Evolutionary conservation across 2,888 invertebrate species (phyloP).

Genomic region (Trileptium ribeirensis): DNA sequence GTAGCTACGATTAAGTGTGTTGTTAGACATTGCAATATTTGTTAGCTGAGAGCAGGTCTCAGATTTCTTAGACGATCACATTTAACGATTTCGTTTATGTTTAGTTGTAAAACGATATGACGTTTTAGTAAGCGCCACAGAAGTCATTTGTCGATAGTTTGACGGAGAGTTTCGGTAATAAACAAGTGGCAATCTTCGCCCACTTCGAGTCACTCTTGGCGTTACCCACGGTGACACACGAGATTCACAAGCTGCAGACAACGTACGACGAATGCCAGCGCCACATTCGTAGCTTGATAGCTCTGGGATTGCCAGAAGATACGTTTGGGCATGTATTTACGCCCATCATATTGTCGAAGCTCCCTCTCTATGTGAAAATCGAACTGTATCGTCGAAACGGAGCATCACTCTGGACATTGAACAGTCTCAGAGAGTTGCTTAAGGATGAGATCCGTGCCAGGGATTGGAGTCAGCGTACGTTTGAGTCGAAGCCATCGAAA

Average conservation of each 20-base stretch:
- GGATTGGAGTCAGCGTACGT: background rate
- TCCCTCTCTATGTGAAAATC: background rate
- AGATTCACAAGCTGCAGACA: background rate
- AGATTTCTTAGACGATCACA: too few species aligned
- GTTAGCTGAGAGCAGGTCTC: too few species aligned
- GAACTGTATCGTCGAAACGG: conserved; percentile 9
- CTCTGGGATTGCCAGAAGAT: background rate
- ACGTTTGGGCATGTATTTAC: conserved; percentile 3
- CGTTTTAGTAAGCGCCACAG: too few species aligned
- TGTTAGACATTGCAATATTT: too few species aligned
- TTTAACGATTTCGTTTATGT: too few species aligned
- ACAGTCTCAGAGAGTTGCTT: background rate
- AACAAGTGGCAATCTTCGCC: background rate
- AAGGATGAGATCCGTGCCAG: background rate
- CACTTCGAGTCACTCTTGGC: background rate
- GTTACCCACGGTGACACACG: background rate
- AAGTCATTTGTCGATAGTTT: background rate
- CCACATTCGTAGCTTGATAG: background rate
- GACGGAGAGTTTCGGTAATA: background rate
- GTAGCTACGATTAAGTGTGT: too few species aligned
- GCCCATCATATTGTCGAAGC: background rate
- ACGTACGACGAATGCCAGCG: conserved; percentile 2
- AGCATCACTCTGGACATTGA: background rate
- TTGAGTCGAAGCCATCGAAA: background rate
- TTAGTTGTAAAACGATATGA: too few species aligned